phyloP scores from a whole-genome alignment of 2,888 invertebrate genomes.

The Macropis europaea region DNA sequence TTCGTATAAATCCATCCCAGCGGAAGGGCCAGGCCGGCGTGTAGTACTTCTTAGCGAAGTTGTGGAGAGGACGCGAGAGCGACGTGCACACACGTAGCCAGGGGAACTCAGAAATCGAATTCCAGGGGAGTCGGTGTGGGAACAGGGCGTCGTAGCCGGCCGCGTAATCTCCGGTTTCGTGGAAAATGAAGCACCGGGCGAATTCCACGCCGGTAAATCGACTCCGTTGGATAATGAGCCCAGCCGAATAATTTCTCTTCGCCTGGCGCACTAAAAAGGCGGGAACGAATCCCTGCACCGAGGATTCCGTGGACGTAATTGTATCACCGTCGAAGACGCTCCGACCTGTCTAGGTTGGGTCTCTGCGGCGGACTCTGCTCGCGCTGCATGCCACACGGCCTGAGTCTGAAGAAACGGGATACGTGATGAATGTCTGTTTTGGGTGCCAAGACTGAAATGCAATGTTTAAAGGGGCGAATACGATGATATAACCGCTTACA shows the following conservation, averaged over 20 bases:
- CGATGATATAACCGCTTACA: no score
- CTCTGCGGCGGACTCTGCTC: no score
- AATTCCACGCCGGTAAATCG: conserved; percentile 54
- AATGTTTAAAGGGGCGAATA: no score
- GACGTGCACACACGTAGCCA: conserved; percentile 44
- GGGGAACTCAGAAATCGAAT: conserved; percentile 64
- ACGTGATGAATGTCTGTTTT: no score
- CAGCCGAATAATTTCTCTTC: conserved; percentile 52
- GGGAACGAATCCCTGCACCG: conserved; percentile 25
- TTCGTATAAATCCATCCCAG: conserved; percentile 49
- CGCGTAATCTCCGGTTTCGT: conserved; percentile 64
- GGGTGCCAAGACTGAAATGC: no score
- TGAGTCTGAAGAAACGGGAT: no score
- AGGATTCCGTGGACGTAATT: conserved; percentile 25
- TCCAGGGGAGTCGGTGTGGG: conserved; percentile 54
- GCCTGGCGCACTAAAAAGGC: conserved; percentile 31
- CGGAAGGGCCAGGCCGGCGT: conserved; percentile 22
- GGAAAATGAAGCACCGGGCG: conserved; percentile 54
- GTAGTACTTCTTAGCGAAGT: conserved; percentile 21
- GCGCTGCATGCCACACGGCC: no score
- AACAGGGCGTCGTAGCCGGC: conserved; percentile 50
- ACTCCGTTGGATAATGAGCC: conserved; percentile 53
- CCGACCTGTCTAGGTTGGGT: no score
- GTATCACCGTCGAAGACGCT: conserved; percentile 40
- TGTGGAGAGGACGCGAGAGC: not conserved